Conservation (phyloP, 2,113 vertebrate species). For the Syrmaticus mikado region DNA sequence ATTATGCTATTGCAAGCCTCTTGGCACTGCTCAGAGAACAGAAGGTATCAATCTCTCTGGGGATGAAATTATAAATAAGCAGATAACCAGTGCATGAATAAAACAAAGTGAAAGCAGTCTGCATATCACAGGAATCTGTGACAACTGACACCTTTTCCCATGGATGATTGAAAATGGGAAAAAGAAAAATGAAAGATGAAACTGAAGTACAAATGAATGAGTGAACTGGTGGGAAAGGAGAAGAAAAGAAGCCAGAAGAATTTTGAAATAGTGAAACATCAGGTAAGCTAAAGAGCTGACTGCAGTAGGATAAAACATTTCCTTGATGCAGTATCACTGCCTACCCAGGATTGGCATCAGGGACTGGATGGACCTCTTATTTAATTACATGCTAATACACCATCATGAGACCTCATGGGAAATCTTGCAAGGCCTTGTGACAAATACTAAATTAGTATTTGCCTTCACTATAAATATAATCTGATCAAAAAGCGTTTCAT, state of each 20-base stretch:
- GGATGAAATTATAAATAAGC: constrained; percentile 14
- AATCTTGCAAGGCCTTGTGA: constrained; percentile 51
- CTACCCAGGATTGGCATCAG: neutral
- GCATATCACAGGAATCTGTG: constrained; percentile 18
- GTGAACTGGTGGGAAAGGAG: neutral
- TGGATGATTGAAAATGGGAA: neutral
- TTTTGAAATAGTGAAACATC: neutral
- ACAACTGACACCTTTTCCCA: neutral
- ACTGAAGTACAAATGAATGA: neutral
- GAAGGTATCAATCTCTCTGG: neutral
- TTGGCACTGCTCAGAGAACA: neutral
- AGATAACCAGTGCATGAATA: constrained; percentile 30
- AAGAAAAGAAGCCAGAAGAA: neutral
- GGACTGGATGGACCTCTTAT: constrained; percentile 16
- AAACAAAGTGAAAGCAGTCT: constrained; percentile 28
- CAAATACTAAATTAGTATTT: constrained; percentile 57
- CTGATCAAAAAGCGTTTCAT: constrained; percentile 41
- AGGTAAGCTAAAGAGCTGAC: neutral
- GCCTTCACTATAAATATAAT: neutral
- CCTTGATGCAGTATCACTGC: neutral
- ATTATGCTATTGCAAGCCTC: neutral
- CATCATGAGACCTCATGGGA: constrained; percentile 37
- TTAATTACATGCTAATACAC: constrained; percentile 48
- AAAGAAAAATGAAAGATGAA: neutral
- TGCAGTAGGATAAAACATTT: constrained; percentile 2